These are phyloP conservation scores for Lysiphlebus fabarum DNA, from an alignment of 1,140 invertebrate genomes.

Conservation along the genomic window DNA sequence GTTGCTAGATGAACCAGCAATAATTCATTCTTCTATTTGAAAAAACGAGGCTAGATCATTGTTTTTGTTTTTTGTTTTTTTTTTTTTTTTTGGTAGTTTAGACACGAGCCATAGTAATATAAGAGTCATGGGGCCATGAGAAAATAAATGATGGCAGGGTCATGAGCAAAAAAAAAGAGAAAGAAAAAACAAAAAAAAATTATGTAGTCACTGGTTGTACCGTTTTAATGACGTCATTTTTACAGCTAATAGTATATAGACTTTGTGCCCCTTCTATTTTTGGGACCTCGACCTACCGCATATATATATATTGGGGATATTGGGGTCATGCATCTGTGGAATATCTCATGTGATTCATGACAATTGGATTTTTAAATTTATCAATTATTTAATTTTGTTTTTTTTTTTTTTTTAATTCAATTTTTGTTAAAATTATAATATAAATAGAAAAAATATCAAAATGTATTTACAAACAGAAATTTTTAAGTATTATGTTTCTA, in stretches of 20 bases:
- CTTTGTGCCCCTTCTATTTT: constrained; percentile 29
- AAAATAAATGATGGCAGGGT: constrained; percentile 11
- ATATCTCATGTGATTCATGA: constrained; percentile 4
- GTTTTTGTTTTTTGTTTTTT: neutral
- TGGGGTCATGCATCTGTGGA: neutral
- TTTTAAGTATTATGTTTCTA: too few species aligned
- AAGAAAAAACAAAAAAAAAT: constrained; percentile 21
- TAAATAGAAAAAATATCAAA: too few species aligned
- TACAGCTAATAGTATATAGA: neutral
- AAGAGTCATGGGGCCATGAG: neutral
- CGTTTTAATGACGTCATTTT: constrained; percentile 22
- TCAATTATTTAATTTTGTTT: neutral
- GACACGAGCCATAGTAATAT: too few species aligned
- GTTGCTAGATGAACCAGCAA: neutral
- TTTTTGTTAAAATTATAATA: too few species aligned
- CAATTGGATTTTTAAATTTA: neutral
- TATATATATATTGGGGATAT: too few species aligned
- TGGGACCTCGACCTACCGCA: constrained; percentile 31
- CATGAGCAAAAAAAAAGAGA: neutral
- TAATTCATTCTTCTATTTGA: constrained; percentile 9
- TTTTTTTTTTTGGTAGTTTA: too few species aligned
- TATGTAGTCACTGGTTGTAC: constrained; percentile 22
- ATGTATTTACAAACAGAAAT: too few species aligned
- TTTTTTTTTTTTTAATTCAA: too few species aligned
- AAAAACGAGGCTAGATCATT: constrained; percentile 9